A percentile compares a stretch with the other conserved stretches of the same genome.
Evolutionary conservation across 2,113 vertebrate genomes (phyloP).

Genomic region (Speoplatyrhinus poulsoni): DNA sequence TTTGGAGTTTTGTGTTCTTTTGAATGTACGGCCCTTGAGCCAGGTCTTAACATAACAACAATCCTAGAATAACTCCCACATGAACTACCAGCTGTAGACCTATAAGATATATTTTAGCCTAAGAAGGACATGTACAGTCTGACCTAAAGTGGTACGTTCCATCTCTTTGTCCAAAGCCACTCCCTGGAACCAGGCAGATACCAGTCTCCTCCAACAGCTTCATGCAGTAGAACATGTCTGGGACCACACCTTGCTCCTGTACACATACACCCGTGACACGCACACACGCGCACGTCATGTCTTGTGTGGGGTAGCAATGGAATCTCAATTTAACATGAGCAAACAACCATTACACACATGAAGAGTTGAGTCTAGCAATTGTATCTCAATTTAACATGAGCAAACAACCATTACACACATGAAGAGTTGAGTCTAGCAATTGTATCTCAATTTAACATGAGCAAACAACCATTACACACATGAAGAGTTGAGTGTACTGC

Average conservation of each 20-base stretch:
- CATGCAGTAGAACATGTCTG: slow-evolving; percentile 92
- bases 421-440: background rate
- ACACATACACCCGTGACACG: background rate
- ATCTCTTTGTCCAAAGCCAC: slow-evolving; percentile 89
- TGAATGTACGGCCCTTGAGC: too few species aligned
- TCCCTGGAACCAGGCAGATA: slow-evolving; percentile 92
- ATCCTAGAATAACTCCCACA: too few species aligned
- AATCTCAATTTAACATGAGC: background rate
- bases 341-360: background rate
- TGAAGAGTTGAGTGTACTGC: background rate
- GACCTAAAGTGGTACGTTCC: slow-evolving; percentile 93
- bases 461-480: background rate
- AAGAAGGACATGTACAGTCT: background rate
- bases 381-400: background rate
- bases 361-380: background rate
- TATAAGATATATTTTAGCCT: background rate
- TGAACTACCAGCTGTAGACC: background rate
- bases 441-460: background rate
- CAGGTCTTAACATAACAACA: background rate
- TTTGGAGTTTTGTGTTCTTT: too few species aligned
- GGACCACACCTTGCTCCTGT: slow-evolving; percentile 77
- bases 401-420: background rate
- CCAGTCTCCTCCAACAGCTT: slow-evolving; percentile 88
- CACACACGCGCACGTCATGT: background rate
- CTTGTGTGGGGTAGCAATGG: too few species aligned